A percentile compares a stretch with the other conserved stretches of the same genome.
phyloP scores from a whole-genome alignment of 2,888 invertebrate species.

The Cephus pygmeus region DNA sequence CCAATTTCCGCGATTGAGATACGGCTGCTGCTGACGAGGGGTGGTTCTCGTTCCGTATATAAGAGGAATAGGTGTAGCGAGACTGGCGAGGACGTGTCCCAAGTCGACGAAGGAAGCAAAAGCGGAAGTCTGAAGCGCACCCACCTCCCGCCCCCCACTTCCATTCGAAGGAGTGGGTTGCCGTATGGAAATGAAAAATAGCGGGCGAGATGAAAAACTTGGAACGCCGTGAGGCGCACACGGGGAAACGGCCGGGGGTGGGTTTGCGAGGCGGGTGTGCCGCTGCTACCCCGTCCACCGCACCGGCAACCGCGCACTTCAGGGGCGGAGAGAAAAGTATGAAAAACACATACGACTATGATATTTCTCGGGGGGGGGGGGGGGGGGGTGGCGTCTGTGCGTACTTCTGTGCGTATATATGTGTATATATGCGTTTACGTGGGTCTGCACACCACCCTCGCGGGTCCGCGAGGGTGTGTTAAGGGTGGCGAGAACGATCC shows the following conservation, averaged over 20 bases:
- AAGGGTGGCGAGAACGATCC: constrained; percentile 35
- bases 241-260: background rate
- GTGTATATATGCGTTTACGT: constrained; percentile 19
- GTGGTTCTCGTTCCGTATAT: too few relatives aligned
- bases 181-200: constrained; percentile 44
- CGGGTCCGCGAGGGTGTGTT: constrained; percentile 30
- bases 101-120: constrained; percentile 7
- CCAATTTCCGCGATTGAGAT: too few relatives aligned
- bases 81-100: background rate
- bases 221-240: constrained; percentile 29
- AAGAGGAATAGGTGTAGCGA: too few relatives aligned
- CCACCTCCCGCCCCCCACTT: constrained; percentile 12
- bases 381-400: constrained; percentile 5
- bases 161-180: constrained; percentile 12
- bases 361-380: constrained; percentile 7
- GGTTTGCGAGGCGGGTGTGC: background rate
- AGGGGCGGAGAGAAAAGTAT: constrained; percentile 28
- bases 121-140: constrained; percentile 27
- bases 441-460: constrained; percentile 11
- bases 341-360: constrained; percentile 27
- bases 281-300: background rate
- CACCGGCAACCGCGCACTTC: background rate
- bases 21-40: too few relatives aligned
- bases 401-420: constrained; percentile 14
- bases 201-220: constrained; percentile 48